These are phyloP conservation scores for Oreochromis grahami DNA, from an alignment of 2,797 vertebrate genomes.

Conservation along the genomic window DNA sequence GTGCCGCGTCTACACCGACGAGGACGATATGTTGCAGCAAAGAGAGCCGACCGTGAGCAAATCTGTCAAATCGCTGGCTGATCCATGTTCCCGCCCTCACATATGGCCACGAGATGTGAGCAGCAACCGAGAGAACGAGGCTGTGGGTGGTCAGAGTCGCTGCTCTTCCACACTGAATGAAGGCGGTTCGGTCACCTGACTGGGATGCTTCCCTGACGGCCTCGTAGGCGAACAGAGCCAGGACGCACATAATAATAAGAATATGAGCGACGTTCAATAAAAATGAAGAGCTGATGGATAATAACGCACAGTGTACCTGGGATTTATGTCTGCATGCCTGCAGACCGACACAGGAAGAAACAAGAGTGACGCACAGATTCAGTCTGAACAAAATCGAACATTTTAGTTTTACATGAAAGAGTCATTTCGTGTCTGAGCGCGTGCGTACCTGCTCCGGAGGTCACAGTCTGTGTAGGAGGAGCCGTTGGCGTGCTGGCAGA, in stretches of 20 bases:
- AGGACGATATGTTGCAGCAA: neutral
- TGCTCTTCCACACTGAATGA: neutral
- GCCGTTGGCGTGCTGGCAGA: constrained; percentile 75
- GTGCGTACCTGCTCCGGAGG: constrained; percentile 77
- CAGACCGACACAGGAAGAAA: neutral
- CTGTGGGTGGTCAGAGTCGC: neutral
- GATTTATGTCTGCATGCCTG: neutral
- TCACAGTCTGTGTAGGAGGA: constrained; percentile 75
- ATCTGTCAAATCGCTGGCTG: neutral
- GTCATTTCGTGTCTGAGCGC: neutral
- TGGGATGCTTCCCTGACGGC: neutral
- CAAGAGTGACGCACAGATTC: neutral
- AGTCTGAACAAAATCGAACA: neutral
- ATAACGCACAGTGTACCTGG: neutral
- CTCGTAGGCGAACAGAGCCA: neutral
- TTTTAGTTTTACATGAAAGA: neutral
- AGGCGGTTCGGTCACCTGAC: neutral
- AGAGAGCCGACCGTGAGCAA: neutral
- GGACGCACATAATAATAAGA: neutral
- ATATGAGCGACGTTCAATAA: fast-evolving
- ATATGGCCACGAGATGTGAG: neutral
- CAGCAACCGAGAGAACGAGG: neutral
- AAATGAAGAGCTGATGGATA: neutral
- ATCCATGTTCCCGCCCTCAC: neutral
- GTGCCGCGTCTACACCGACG: fast-evolving